Evolutionary conservation across 1,140 invertebrate genomes (phyloP), one percentile per base, ranked within the genome.

Genomic region (Eueides isabella): DNA sequence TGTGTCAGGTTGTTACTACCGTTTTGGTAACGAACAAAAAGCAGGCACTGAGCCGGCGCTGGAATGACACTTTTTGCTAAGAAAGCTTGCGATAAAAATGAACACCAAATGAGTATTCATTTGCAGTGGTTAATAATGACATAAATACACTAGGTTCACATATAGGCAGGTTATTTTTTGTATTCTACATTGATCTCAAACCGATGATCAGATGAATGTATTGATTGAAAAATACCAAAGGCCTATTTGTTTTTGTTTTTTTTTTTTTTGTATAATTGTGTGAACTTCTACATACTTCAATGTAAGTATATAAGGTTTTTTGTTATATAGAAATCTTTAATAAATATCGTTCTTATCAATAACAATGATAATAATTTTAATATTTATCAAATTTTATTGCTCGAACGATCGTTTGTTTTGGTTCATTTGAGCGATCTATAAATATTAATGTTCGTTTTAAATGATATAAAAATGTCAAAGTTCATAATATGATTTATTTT

Each of bases 81-180:
- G 86, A 83, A 82, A 83, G 81, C 83, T 80, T 80, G 86, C 82
- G 82, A 86, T 88, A 85, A 89, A 91, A 91, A 91, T 88, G 89
- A 83, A 83, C 86, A 83, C 85, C 84, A 87, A 91, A 92, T 91
- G 88, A 91, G 89, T 90, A 92, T 92, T 92, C 91, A 91, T 92
- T 92, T 87, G 80, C 86, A 82, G 85, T 82, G 84, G 85, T 91
- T 92, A 92, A 91, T 92, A 92, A 92, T 92, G 91, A 92, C 89
- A 91, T 91, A 92, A 92, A 92, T 91, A 91, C 83, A 83, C 83
- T 87, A 89, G 84, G 82, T 81, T 79, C 82, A 75, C 65, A 66
- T 85, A 90, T 80, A 87, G 87, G 86, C 61, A 68, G 71, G 67
- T 30, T 29, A 69, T 75, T 75, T 41, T 71, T 29, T 73, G 48